Evolutionary conservation across 2,888 invertebrate species (phyloP).

Genomic region (Dicyrtomina minuta): DNA sequence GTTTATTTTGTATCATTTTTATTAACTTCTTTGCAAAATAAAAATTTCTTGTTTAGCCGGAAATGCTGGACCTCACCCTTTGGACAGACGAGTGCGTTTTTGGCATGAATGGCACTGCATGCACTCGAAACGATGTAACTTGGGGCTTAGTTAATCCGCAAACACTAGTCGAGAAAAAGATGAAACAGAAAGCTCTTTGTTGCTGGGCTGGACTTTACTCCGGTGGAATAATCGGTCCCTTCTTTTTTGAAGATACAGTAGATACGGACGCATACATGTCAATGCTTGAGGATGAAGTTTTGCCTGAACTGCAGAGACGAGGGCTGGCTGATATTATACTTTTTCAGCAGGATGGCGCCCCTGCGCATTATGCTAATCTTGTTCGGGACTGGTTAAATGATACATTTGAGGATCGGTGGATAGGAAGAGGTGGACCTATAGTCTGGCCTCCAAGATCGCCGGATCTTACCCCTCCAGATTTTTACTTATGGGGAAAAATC

Average conservation of each 20-base stretch:
- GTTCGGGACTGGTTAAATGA: neutral
- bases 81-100: neutral
- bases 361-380: neutral
- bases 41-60: no score
- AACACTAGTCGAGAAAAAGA: neutral
- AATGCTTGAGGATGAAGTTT: neutral
- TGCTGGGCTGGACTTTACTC: neutral
- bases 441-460: neutral
- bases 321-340: neutral
- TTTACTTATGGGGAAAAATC: neutral
- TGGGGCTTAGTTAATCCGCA: neutral
- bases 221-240: neutral
- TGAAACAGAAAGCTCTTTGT: neutral
- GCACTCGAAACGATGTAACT: neutral
- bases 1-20: no score
- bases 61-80: neutral
- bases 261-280: neutral
- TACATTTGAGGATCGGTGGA: neutral
- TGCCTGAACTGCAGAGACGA: neutral
- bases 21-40: no score
- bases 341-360: conserved; percentile 11
- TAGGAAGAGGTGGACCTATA: neutral
- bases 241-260: neutral
- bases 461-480: no score
- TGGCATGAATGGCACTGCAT: neutral